Evolutionary conservation across 2,113 vertebrate genomes (phyloP), one percentile per base, ranked within the genome.

Genomic region (Nycticorax nycticorax): DNA sequence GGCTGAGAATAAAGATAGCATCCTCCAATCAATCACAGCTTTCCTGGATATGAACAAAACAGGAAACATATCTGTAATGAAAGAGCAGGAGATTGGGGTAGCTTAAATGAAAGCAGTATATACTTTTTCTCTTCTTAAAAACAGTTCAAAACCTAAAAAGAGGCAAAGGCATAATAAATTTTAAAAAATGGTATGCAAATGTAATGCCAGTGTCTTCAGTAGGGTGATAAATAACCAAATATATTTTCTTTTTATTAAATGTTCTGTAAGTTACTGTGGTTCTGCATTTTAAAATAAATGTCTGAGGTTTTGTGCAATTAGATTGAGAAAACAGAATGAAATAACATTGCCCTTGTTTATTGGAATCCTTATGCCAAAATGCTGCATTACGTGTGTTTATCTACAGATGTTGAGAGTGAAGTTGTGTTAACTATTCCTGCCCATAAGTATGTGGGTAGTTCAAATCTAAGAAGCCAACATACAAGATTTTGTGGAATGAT

Each of bases 1-100:
- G 55, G 39, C 35, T 60, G 72, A 93, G 57, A 92, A 94, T 79
- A 88, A 92, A 97, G 92, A 93, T 43, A 92, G 50, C 76, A 96
- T 53, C 83, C 15, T 90, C 75, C 57, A 86, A 62, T 93, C 84
- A 95, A 72, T 89, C 88, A 47, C 32, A 56, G 32, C 30, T 89
- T 96, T 73, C 81, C 35, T 94, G 45, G 12, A 33, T 92, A 87
- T n/a, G 52, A 88, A 86, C 23, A 75, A 89, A 89, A 43, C 59
- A 74, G 56, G 66, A 91, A 87, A 66, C 35, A 81, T 62, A 68
- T 30, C 60, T 92, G 63, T 52, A 91, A 84, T 78, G 63, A 90
- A 93, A 67, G 30, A 78, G 30, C 30, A 80, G 63, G 50, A 88
- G 55, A 63, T 12, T 63, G 52, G 32, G 88, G 35, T 47, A 78